Percentiles rank a stretch among this genome's conserved stretches.
Conservation (phyloP, 2,797 vertebrate genomes). For the Acanthornis magna region DNA sequence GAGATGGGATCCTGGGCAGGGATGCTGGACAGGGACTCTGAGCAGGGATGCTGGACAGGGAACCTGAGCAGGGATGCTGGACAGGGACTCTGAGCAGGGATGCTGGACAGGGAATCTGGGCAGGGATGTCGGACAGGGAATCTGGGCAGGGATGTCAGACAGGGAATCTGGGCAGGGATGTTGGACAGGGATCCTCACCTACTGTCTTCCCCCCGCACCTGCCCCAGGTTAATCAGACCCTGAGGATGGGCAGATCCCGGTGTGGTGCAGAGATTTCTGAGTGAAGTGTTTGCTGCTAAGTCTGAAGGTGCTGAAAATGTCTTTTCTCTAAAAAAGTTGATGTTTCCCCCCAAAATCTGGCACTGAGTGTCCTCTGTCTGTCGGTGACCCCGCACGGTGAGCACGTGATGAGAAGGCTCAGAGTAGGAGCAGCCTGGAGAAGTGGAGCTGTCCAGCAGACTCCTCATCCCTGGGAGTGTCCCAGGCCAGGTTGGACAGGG, state of each 20-base stretch:
- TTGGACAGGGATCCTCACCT: background rate
- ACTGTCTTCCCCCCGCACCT: rapidly evolving
- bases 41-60: background rate
- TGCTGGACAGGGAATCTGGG: too few species aligned
- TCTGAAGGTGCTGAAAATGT: background rate
- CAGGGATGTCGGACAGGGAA: too few species aligned
- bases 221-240: background rate
- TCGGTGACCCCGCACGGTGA: background rate
- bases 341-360: background rate
- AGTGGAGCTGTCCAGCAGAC: background rate
- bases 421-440: background rate
- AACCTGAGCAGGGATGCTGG: background rate
- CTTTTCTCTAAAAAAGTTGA: rapidly evolving
- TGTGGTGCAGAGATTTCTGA: background rate
- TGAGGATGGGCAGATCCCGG: rapidly evolving
- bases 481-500: rapidly evolving
- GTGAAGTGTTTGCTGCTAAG: background rate
- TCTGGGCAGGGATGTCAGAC: rapidly evolving
- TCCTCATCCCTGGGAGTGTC: background rate
- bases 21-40: background rate
- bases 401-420: rapidly evolving
- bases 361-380: background rate
- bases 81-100: background rate
- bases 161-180: background rate
- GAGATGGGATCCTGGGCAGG: background rate